Evolutionary conservation across 2,113 vertebrate species (phyloP).

Genomic region (Heptranchias perlo): DNA sequence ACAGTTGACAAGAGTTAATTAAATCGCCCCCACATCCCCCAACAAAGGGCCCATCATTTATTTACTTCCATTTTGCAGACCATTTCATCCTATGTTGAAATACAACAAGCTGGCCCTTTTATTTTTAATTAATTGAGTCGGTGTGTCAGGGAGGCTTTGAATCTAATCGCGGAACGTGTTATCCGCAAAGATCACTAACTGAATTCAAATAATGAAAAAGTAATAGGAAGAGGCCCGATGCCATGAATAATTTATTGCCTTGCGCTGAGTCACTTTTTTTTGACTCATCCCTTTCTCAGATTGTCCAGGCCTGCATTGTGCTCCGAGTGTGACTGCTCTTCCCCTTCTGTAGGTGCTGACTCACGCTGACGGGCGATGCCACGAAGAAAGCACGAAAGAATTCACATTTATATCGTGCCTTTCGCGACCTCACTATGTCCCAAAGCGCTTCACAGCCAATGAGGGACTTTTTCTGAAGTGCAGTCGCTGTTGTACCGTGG

Average conservation of each 20-base stretch:
- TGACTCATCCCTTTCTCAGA: background rate
- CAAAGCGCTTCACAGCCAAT: background rate
- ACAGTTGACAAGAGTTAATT: background rate
- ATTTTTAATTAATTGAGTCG: background rate
- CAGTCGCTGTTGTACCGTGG: background rate
- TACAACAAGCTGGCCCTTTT: background rate
- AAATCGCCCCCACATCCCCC: background rate
- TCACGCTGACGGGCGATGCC: background rate
- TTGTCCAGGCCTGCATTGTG: background rate
- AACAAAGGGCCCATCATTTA: background rate
- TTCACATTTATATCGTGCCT: background rate
- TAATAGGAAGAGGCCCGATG: background rate
- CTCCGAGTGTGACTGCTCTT: background rate
- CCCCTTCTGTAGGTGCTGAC: background rate
- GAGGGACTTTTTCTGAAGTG: background rate
- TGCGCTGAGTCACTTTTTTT: background rate
- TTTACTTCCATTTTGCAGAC: background rate
- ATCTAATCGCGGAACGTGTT: background rate
- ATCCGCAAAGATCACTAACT: background rate
- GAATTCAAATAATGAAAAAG: background rate
- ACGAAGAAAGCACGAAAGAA: background rate
- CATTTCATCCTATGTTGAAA: background rate
- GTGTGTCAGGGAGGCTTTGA: background rate
- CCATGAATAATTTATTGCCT: background rate
- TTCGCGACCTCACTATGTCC: background rate